Conservation (phyloP, 2,113 vertebrate species). For the Tachysurus vachellii region DNA sequence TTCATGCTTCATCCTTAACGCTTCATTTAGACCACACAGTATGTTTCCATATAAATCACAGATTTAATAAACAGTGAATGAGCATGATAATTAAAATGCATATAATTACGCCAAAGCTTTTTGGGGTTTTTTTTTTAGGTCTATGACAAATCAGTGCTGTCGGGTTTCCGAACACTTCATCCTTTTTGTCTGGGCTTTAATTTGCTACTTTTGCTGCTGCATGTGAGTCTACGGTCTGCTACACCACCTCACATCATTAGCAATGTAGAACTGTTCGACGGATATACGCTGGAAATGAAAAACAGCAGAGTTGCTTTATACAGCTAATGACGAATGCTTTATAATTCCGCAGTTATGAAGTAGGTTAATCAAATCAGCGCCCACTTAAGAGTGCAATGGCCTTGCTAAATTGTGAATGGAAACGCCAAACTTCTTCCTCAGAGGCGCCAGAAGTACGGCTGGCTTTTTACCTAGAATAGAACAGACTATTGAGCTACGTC, state of each 20-base stretch:
- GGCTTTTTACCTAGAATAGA: constrained; percentile 18
- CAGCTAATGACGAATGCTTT: background rate
- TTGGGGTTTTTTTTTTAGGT: constrained; percentile 29
- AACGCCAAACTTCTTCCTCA: background rate
- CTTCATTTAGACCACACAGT: constrained; percentile 34
- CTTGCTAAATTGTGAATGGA: constrained; percentile 7
- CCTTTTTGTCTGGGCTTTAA: constrained; percentile 34
- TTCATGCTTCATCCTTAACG: background rate
- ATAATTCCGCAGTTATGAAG: constrained; percentile 9
- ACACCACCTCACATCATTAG: constrained; percentile 3
- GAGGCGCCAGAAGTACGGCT: background rate
- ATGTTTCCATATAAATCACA: constrained; percentile 40
- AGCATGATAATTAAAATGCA: constrained; percentile 40
- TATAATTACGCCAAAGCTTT: constrained; percentile 32
- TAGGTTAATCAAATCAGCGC: constrained; percentile 28
- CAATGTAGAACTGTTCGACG: constrained; percentile 6
- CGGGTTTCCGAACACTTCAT: constrained; percentile 14
- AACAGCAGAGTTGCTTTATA: constrained; percentile 19
- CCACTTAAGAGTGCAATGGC: constrained; percentile 14
- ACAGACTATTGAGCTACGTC: background rate
- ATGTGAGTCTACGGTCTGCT: background rate
- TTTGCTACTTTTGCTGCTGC: constrained; percentile 13
- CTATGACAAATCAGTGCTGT: constrained; percentile 20
- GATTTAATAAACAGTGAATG: constrained; percentile 43
- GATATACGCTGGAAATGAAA: constrained; percentile 25